These are phyloP conservation scores for Rhagonycha lutea DNA, from an alignment of 2,888 invertebrate species.

Conservation along the genomic window DNA sequence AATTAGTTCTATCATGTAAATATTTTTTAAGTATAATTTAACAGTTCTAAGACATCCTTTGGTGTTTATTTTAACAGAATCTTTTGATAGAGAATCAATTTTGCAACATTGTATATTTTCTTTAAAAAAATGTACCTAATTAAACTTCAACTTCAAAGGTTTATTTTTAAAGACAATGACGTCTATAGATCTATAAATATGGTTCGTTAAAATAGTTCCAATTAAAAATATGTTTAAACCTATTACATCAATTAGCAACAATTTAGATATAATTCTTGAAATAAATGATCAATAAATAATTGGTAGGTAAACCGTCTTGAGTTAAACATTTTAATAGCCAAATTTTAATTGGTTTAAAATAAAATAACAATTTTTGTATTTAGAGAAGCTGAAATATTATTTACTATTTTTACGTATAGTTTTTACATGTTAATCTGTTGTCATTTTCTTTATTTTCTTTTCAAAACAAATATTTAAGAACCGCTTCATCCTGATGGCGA, in stretches of 20 bases:
- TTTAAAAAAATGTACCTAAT: background rate
- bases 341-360: background rate
- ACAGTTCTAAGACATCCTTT: background rate
- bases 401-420: background rate
- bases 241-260: background rate
- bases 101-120: background rate
- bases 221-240: background rate
- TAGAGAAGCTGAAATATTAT: background rate
- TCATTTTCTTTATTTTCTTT: background rate
- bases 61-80: background rate
- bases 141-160: background rate
- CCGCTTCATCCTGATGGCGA: background rate
- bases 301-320: too few species aligned
- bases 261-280: background rate
- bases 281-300: background rate
- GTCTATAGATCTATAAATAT: background rate
- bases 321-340: background rate
- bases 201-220: background rate
- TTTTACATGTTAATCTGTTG: background rate
- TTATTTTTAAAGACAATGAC: background rate
- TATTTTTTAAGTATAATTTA: background rate
- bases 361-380: background rate
- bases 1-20: background rate
- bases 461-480: background rate
- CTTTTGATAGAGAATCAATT: background rate